A percentile compares a stretch with the other conserved stretches of the same genome.
Conservation (phyloP, 2,113 vertebrate species). For the Parus major region DNA sequence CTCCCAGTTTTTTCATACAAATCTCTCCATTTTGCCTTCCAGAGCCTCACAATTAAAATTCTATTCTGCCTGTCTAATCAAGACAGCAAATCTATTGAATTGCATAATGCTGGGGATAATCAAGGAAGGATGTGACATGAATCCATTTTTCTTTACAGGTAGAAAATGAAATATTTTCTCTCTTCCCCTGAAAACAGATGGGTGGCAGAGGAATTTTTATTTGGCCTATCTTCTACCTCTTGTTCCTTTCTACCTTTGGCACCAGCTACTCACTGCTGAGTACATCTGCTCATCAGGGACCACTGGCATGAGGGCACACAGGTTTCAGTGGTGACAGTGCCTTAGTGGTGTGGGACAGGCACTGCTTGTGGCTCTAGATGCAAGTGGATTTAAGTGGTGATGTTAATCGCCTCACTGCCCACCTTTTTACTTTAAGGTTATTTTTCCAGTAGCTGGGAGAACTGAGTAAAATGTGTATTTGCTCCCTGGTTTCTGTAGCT, state of each 20-base stretch:
- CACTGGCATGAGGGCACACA: not conserved
- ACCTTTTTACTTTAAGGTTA: not conserved
- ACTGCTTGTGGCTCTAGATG: not conserved
- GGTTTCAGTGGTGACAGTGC: not conserved
- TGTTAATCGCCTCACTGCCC: not conserved
- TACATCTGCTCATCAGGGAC: not conserved
- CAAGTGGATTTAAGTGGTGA: not conserved
- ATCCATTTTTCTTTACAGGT: conserved; percentile 63
- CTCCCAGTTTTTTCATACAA: conserved; percentile 39
- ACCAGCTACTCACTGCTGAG: not conserved
- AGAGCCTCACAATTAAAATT: conserved; percentile 68
- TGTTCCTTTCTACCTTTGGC: not conserved
- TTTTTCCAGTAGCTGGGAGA: not conserved
- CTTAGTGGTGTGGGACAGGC: not conserved
- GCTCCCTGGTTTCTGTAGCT: not conserved
- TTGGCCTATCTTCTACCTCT: not conserved
- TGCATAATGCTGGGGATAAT: conserved; percentile 66
- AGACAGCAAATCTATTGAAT: conserved; percentile 69
- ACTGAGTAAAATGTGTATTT: not conserved
- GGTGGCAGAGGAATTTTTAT: not conserved
- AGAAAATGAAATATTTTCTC: conserved; percentile 55
- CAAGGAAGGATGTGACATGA: conserved; percentile 67
- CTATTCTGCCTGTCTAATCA: conserved; percentile 69
- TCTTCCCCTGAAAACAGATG: conserved; percentile 3
- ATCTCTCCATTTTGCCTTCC: conserved; percentile 57